Conservation (phyloP, 2,113 vertebrate genomes). For the Machaerirhynchus nigripectus region DNA sequence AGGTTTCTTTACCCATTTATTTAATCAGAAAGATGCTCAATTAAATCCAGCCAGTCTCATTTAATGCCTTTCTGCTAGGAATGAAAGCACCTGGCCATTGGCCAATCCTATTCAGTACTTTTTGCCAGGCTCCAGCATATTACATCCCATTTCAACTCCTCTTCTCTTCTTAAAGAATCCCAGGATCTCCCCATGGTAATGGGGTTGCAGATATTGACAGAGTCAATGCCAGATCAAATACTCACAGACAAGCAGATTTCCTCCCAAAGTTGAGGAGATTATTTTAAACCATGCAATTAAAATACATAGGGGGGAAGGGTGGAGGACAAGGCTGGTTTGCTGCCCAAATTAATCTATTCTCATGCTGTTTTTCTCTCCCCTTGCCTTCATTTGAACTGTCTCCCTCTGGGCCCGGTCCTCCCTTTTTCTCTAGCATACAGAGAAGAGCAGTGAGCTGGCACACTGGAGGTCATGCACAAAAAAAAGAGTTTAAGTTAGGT, state of each 20-base stretch:
- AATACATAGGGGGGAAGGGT: background rate
- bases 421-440: background rate
- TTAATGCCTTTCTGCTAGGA: slow-evolving; percentile 28
- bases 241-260: background rate
- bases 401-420: background rate
- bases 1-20: background rate
- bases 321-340: background rate
- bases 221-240: background rate
- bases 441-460: background rate
- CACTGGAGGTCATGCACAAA: background rate
- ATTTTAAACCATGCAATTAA: slow-evolving; percentile 8
- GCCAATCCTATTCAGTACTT: background rate
- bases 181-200: background rate
- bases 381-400: background rate
- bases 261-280: background rate
- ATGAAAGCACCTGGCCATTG: background rate
- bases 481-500: background rate
- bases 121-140: background rate
- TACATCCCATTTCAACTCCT: background rate
- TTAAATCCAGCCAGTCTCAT: slow-evolving; percentile 2
- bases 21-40: background rate
- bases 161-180: background rate
- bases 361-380: background rate
- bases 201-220: background rate
- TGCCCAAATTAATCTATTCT: background rate